Evolutionary conservation across 2,888 invertebrate genomes (phyloP).

Genomic region (Tiliacea citrago): DNA sequence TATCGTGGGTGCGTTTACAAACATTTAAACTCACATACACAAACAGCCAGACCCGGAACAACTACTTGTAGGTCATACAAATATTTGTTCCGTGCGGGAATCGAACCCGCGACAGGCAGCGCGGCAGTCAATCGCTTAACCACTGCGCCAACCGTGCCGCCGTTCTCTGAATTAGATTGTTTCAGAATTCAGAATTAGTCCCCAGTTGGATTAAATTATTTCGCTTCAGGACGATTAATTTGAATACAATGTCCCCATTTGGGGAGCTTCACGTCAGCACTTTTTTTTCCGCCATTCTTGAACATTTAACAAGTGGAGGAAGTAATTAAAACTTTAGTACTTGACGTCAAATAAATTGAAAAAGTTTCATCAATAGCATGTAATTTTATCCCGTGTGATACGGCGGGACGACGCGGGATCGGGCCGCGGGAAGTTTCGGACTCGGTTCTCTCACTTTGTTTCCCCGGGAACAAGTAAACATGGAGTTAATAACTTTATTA

Average conservation of each 20-base stretch:
- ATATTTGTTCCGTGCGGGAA: no score
- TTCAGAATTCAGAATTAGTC: no score
- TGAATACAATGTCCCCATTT: constrained; percentile 47
- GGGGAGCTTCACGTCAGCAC: constrained; percentile 33
- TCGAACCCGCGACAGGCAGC: no score
- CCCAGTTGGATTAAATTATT: constrained; percentile 58
- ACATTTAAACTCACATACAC: no score
- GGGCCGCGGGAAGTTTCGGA: constrained; percentile 21
- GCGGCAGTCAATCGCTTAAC: no score
- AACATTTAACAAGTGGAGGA: constrained; percentile 54
- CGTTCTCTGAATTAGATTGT: no score
- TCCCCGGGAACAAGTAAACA: constrained; percentile 46
- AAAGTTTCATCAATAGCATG: constrained; percentile 70
- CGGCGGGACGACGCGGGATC: constrained; percentile 15
- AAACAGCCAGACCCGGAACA: no score
- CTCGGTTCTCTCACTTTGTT: constrained; percentile 28
- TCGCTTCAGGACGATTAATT: constrained; percentile 54
- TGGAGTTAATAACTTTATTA: constrained; percentile 45
- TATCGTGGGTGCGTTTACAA: no score
- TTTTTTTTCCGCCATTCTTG: constrained; percentile 49
- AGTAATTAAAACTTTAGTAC: constrained; percentile 75
- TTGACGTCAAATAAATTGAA: constrained; percentile 74
- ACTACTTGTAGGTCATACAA: no score
- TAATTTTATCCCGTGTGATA: constrained; percentile 50
- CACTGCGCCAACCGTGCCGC: no score